Percentiles rank a stretch among this genome's conserved stretches.
These are phyloP conservation scores for Pedionomus torquatus DNA, from an alignment of 2,113 vertebrate genomes.

Conservation along the genomic window DNA sequence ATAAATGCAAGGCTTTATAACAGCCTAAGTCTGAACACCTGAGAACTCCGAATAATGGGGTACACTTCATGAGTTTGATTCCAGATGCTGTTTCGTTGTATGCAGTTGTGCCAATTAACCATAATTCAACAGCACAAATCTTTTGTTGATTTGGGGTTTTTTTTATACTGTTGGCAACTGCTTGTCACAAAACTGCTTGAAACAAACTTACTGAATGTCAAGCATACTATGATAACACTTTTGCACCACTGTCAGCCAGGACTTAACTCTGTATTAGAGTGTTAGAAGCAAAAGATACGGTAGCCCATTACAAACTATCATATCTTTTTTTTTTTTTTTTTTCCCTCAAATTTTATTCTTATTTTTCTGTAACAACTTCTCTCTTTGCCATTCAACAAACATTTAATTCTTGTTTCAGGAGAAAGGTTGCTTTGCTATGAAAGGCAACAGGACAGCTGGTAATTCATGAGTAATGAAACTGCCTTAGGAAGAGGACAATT, in stretches of 20 bases:
- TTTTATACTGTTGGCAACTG: neutral
- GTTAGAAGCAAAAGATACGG: neutral
- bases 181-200: neutral
- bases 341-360: neutral
- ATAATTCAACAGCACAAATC: neutral
- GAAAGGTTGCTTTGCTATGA: neutral
- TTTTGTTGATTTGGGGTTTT: neutral
- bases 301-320: neutral
- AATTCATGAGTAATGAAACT: neutral
- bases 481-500: neutral
- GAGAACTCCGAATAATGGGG: neutral
- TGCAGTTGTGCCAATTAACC: neutral
- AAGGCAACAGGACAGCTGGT: neutral
- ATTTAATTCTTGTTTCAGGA: neutral
- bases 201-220: neutral
- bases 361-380: neutral
- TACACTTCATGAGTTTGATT: neutral
- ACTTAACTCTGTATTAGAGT: neutral
- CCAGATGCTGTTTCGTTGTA: neutral
- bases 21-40: neutral
- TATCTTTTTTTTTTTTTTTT: neutral
- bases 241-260: neutral
- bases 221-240: neutral
- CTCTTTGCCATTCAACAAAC: neutral
- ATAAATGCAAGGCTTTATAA: neutral